Evolutionary conservation across 2,888 invertebrate species (phyloP).

Genomic region (Drosophila helvetica): DNA sequence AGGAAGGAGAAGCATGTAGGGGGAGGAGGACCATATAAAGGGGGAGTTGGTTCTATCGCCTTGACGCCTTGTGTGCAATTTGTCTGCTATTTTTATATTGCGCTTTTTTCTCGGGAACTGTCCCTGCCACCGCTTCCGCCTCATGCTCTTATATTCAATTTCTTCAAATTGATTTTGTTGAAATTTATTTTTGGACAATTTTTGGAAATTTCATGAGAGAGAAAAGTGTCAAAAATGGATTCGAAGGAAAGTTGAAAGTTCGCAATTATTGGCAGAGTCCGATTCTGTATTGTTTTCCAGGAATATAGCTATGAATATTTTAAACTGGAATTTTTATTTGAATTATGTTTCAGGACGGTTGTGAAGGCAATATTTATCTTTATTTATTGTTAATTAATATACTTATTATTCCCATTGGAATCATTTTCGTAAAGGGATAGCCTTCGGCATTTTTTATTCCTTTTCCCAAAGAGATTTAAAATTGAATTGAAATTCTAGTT

Average conservation of each 20-base stretch:
- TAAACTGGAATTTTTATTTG: too few relatives aligned
- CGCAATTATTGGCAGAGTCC: background rate
- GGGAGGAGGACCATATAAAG: background rate
- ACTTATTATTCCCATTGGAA: background rate
- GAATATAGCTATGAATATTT: too few relatives aligned
- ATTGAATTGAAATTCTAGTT: background rate
- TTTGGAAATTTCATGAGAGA: background rate
- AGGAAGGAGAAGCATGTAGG: slow-evolving; percentile 13
- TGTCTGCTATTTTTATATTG: slow-evolving; percentile 73
- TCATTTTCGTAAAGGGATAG: background rate
- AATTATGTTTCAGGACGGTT: too few relatives aligned
- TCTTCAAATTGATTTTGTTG: slow-evolving; percentile 74
- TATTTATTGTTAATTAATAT: background rate
- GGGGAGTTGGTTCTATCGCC: slow-evolving; percentile 12
- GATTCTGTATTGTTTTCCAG: too few relatives aligned
- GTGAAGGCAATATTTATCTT: background rate
- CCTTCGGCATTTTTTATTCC: background rate
- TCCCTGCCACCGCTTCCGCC: background rate
- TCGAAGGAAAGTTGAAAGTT: background rate
- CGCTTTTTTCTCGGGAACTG: slow-evolving; percentile 20
- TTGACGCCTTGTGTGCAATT: slow-evolving; percentile 73
- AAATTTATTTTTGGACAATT: slow-evolving; percentile 67
- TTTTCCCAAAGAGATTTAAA: background rate
- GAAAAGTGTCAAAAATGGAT: background rate
- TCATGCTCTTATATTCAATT: slow-evolving; percentile 66